These are phyloP conservation scores for Cydia strobilella DNA, from an alignment of 1,140 invertebrate genomes.

Conservation along the genomic window DNA sequence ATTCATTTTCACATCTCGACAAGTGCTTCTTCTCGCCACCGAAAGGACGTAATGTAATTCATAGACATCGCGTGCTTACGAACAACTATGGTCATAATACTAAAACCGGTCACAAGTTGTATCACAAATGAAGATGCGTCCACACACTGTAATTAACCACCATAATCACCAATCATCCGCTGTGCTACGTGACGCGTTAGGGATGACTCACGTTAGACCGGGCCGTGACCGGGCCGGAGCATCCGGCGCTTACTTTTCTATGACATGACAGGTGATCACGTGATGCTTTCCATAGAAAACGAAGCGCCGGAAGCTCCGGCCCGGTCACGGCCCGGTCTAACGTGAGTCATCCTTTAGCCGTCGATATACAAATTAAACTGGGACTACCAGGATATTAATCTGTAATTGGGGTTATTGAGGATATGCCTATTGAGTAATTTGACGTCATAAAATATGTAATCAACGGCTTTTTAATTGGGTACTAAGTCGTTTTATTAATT, in stretches of 20 bases:
- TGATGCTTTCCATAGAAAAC: too few relatives aligned
- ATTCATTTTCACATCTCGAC: not conserved
- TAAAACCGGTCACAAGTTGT: not conserved
- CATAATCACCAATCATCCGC: conserved; percentile 14
- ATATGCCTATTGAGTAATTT: not conserved
- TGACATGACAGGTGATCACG: too few relatives aligned
- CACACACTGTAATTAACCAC: not conserved
- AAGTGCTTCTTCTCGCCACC: not conserved
- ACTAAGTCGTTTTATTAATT: not conserved
- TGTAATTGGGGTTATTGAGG: not conserved
- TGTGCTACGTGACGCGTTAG: not conserved
- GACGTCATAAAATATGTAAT: not conserved
- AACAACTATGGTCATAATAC: not conserved
- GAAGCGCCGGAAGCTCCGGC: too few relatives aligned
- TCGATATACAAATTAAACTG: not conserved
- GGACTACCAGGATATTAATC: not conserved
- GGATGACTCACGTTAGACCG: too few relatives aligned
- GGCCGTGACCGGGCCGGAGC: too few relatives aligned
- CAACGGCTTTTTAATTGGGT: not conserved
- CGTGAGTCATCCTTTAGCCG: too few relatives aligned
- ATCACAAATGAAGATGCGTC: conserved; percentile 15
- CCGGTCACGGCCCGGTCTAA: too few relatives aligned
- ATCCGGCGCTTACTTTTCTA: too few relatives aligned
- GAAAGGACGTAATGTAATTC: not conserved
- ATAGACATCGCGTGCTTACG: not conserved